Conservation (phyloP, 2,113 vertebrate species). For the Pandion haliaetus region DNA sequence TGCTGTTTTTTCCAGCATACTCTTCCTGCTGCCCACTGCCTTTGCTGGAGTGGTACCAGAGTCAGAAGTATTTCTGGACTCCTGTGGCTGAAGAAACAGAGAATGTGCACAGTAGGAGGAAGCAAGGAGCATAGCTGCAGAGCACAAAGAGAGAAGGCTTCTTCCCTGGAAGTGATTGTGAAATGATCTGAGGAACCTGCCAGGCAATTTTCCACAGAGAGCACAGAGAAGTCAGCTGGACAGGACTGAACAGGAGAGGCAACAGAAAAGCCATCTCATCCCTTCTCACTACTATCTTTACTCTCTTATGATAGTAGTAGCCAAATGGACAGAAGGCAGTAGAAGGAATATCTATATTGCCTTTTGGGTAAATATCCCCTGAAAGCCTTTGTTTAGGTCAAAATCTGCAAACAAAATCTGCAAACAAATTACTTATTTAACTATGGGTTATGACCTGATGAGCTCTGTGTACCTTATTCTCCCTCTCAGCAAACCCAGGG, state of each 20-base stretch:
- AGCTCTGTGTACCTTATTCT: background rate
- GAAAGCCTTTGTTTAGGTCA: background rate
- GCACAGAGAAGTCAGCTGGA: background rate
- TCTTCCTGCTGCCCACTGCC: background rate
- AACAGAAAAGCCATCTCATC: background rate
- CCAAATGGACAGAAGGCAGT: background rate
- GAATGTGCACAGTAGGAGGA: background rate
- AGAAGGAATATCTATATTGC: background rate
- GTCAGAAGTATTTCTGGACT: background rate
- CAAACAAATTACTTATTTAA: background rate
- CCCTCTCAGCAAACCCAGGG: background rate
- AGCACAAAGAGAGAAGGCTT: background rate
- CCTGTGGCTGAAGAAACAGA: background rate
- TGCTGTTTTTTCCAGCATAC: background rate
- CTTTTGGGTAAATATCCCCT: background rate
- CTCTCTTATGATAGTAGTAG: background rate
- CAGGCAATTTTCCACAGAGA: background rate
- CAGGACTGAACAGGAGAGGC: background rate
- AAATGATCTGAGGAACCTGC: background rate
- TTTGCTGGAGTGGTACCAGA: background rate
- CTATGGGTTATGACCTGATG: background rate
- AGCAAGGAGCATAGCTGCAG: background rate
- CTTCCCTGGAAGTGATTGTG: background rate
- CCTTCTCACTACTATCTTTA: background rate
- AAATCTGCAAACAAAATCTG: background rate